Conservation (phyloP, 2,797 vertebrate genomes). For the Cephalopachus bancanus region DNA sequence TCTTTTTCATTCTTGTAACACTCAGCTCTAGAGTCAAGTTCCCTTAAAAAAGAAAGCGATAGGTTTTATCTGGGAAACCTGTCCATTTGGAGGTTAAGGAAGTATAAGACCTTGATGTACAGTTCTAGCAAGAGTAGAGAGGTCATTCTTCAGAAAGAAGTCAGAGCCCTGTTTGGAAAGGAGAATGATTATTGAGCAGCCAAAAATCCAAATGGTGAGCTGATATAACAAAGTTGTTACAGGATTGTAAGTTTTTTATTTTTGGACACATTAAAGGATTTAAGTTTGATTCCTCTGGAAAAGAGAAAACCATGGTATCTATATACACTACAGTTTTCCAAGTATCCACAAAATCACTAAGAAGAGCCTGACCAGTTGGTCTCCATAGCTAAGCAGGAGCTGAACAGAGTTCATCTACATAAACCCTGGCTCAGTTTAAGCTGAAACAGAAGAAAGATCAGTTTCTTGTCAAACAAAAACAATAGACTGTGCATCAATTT, state of each 20-base stretch:
- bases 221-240: background rate
- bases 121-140: background rate
- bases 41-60: background rate
- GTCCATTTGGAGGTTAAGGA: background rate
- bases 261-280: conserved; percentile 45
- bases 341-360: background rate
- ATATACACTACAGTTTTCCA: background rate
- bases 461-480: conserved; percentile 19
- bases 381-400: background rate
- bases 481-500: background rate
- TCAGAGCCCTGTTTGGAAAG: background rate
- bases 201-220: background rate
- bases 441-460: conserved; percentile 48
- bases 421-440: conserved; percentile 8
- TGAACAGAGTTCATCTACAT: conserved; percentile 10
- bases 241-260: conserved; percentile 24
- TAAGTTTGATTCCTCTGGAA: conserved; percentile 49
- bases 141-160: conserved; percentile 37
- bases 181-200: background rate
- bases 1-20: background rate
- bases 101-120: conserved; percentile 13
- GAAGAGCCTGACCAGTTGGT: background rate
- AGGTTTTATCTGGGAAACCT: background rate
- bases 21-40: background rate
- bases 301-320: conserved; percentile 28